Evolutionary conservation across 92 coral and sea anemone species (phyloP), one percentile per base, ranked within the genome.

Genomic region (Anthopleura xanthogrammica): DNA sequence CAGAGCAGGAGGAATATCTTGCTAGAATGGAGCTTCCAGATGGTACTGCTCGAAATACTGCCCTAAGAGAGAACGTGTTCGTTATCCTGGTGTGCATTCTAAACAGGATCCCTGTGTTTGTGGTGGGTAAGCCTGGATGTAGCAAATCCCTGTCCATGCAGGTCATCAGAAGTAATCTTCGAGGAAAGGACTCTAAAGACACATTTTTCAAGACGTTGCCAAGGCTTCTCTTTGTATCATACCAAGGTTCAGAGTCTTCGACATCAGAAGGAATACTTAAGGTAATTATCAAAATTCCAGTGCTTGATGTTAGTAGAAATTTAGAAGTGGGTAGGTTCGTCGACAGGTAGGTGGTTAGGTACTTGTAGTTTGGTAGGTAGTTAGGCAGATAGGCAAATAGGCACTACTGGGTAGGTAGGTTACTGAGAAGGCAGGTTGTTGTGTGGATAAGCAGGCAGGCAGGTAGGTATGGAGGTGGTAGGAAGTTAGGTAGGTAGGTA

Each of bases 201-300:
- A 57, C 77, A 11, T 91, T 96, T 16, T 90, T 96, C 70, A 94
- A 84, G 84, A 72, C 82, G 39, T 88, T 96, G 16, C 99, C 99
- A 7, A 98, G 94, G 83, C 95, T 96, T 39, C 95, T 92, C 68
- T 98, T 96, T 52, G 97, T 96, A 22, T 96, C 99, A 13, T 89
- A 94, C 78, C 99, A 96, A 84, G 99, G 99, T 52, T 96, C 99
- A 3, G 99, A 96, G 83, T 96, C 99, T 16, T 96, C 99, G 40
- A 96, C 99, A 1, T 96, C 99, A 0, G 95, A 94, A 46, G 99
- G 99, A 79, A 96, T 96, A 64, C 86, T 91, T 68, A 96, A 90
- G 86, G 90, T 87, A 78, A 70, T 17, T 40, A 8, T 60, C 19
- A 65, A 65, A 5, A 5, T 20, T 65, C 11, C 72, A 2, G 3